Percentiles rank a stretch among this genome's conserved stretches.
These are phyloP conservation scores for Ficedula albicollis DNA, from an alignment of 2,797 vertebrate species.

Conservation along the genomic window DNA sequence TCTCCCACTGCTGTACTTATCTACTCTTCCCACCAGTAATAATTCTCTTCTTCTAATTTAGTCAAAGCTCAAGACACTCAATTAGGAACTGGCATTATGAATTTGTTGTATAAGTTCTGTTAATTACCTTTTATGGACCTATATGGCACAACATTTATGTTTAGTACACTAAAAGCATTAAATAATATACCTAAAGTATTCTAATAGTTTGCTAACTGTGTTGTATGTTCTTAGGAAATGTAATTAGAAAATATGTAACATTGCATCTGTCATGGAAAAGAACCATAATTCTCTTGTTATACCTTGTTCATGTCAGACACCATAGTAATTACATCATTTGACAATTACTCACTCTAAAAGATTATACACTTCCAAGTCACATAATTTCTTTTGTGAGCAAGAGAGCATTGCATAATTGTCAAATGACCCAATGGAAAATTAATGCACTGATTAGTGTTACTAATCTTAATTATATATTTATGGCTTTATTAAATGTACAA, in stretches of 20 bases:
- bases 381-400: not conserved
- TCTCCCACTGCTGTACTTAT: not conserved
- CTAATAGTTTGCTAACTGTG: not conserved
- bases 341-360: not conserved
- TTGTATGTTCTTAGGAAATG: not conserved
- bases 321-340: conserved; percentile 1
- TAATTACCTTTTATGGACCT: conserved; percentile 37
- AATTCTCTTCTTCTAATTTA: not conserved
- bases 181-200: conserved; percentile 11
- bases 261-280: not conserved
- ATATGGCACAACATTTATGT: not conserved
- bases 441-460: conserved; percentile 13
- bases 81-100: conserved; percentile 17
- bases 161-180: conserved; percentile 15
- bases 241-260: not conserved
- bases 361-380: not conserved
- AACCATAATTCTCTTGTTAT: not conserved
- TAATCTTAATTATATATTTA: conserved; percentile 53
- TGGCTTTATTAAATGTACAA: conserved; percentile 11
- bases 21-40: not conserved
- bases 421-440: conserved; percentile 23
- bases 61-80: not conserved
- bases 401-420: not conserved
- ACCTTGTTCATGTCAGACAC: not conserved
- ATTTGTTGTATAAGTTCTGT: conserved; percentile 27